Base-by-base conservation (phyloP, 2,888 invertebrate species). In the Patella pellucida region DNA sequence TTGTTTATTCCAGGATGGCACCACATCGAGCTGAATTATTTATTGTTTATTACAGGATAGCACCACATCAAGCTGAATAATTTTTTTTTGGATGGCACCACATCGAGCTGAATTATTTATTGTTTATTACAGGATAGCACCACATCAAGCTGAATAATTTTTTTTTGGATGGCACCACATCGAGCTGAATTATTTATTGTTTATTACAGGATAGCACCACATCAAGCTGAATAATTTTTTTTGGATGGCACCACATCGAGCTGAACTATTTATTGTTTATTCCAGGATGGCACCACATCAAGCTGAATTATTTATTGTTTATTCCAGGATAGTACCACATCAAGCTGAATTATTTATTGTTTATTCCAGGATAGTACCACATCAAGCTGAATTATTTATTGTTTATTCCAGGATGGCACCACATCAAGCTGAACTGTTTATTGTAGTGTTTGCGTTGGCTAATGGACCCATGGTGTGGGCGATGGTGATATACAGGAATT, bases 401-500 rank as follows among this genome's bases (percentile, higher is more conserved):
- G 41, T 16, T n/a, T 19, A 14, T 62, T 79, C 15, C 79, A 87
- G 87, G 83, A 74, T 81, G 2, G 81, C 84, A 9, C 74, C 77
- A 69, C 27, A 78, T 52, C 12, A 71, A 71, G 62, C 73, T 27
- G 68, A 76, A 27, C 54, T 84, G n/a, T 87, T 88, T 76, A 75
- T 75, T 16, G 83, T 89, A 11, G 77, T 86, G 54, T 89, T 87
- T 78, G 86, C 83, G 7, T 56, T 88, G 31, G 81, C 86, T 7
- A 86, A 85, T 71, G 89, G 89, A 12, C 89, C 89, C 1, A 75
- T 89, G 56, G 72, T 86, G 16, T 85, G 85, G 83, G 86, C 86
- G 0, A 78, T 86, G 76, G 74, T 85, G 2, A 75, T 85, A 2
- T 88, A 84, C 79, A 79, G 85, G 68, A 87, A 88, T 73, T 85